A percentile compares a stretch with the other conserved stretches of the same genome.
Evolutionary conservation across 1,140 invertebrate genomes (phyloP).

Genomic region (Saccostrea glomerata): DNA sequence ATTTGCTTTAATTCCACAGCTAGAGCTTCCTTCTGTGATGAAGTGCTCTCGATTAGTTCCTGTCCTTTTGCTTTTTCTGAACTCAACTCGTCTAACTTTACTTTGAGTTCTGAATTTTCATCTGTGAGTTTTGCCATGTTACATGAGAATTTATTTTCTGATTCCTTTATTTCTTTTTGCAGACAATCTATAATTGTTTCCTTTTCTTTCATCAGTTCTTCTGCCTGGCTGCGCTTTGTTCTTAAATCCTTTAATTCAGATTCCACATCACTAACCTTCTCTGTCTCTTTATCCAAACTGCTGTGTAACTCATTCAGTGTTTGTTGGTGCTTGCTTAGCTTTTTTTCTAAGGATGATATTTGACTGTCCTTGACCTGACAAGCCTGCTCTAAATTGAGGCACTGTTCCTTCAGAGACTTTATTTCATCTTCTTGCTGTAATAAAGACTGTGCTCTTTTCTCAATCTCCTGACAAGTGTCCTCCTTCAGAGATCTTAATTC

Average conservation of each 20-base stretch:
- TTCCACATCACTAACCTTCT: neutral
- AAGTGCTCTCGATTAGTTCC: constrained; percentile 36
- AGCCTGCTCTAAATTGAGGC: neutral
- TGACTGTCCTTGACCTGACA: constrained; percentile 21
- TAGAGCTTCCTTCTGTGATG: constrained; percentile 45
- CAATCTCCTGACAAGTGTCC: neutral
- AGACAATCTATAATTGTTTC: neutral
- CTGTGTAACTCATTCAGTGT: no score
- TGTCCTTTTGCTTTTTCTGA: constrained; percentile 51
- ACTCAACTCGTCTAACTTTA: constrained; percentile 13
- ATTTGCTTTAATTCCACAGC: constrained; percentile 36
- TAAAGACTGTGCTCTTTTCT: neutral
- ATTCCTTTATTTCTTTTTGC: constrained; percentile 4
- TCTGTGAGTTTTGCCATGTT: neutral
- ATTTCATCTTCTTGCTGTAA: neutral
- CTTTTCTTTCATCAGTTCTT: constrained; percentile 10
- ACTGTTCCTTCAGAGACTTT: neutral
- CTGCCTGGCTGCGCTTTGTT: neutral
- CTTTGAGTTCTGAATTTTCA: constrained; percentile 20
- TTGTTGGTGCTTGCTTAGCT: neutral
- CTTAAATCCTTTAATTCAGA: neutral
- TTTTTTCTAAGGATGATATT: neutral
- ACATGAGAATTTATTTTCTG: neutral
- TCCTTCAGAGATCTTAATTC: neutral
- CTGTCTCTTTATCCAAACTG: neutral